Base-by-base conservation (phyloP, 2,888 invertebrate species). In the Pyrrhosoma nymphula region DNA sequence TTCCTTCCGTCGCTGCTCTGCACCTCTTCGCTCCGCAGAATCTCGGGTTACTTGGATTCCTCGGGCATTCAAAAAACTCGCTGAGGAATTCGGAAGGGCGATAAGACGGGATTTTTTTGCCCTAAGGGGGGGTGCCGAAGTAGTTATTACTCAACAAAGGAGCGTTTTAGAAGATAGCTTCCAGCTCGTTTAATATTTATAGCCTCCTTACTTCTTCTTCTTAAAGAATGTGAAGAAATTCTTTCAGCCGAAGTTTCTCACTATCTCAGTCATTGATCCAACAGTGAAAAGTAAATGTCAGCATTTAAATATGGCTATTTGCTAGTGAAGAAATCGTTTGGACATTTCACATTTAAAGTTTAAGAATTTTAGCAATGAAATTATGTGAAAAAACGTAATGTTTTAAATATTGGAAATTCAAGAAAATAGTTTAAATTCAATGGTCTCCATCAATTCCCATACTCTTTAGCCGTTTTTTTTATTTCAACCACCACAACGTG, bases 131-230 rank as follows among this genome's bases (percentile, higher is more conserved):
- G 0, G 8, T 8, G 82, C 30, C 30, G 35, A 26, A 82, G 82
- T 82, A 82, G 82, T 82, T 35, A 35, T 35, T 82, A 35, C 35
- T 82, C 82, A 35, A 18, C 82, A 82, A 82, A 82, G 18, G 16
- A 35, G 0, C 82, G 30, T 82, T 35, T 82, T 82, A 82, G 26
- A 16, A 35, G 82, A 82, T 82, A 18, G 35, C 35, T 35, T 35
- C 35, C 82, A 82, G 14, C 82, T 82, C 82, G 12, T 82, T 35
- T 82, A 82, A 30, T 82, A 82, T 82, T 82, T 82, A 82, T 82
- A 82, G 30, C 82, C 30, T 82, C 82, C 35, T 82, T 69, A 69
- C 69, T 69, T 69, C 69, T 47, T 4, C 60, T 82, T 82, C 30
- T n/a, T 35, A 35, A 82, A 82, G 30, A 82, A 35, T 35, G 82